These are phyloP conservation scores for Poecilia velifera DNA, from an alignment of 2,797 vertebrate genomes.

Conservation along the genomic window DNA sequence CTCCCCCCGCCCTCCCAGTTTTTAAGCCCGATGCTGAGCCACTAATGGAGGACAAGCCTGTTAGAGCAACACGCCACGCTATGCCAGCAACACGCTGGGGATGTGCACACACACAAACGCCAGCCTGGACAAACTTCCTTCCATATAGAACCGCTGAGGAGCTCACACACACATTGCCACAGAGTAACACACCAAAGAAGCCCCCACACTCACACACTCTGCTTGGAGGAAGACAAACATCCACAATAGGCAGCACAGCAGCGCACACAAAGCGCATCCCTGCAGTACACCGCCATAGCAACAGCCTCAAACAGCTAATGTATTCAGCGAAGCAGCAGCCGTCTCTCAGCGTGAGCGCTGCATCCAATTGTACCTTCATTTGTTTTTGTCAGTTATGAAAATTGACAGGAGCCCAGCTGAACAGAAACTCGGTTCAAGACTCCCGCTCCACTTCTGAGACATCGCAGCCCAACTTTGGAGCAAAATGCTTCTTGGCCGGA, in stretches of 20 bases:
- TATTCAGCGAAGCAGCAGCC: conserved; percentile 73
- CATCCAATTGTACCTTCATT: conserved; percentile 77
- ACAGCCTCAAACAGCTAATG: conserved; percentile 74
- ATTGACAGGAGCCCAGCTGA: conserved; percentile 58
- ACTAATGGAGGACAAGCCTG: conserved; percentile 78
- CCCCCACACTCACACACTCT: neutral
- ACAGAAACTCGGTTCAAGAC: conserved; percentile 12
- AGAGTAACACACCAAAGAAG: conserved; percentile 26
- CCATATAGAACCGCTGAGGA: neutral
- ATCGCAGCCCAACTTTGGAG: conserved; percentile 3
- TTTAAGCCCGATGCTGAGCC: conserved; percentile 64
- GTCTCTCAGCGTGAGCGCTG: conserved; percentile 65
- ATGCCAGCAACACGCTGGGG: conserved; percentile 62
- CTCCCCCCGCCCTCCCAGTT: conserved; percentile 45
- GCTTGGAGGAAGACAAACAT: conserved; percentile 43
- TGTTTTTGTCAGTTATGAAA: conserved; percentile 75
- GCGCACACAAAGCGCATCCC: conserved; percentile 53
- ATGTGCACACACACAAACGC: conserved; percentile 41
- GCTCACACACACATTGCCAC: conserved; percentile 14
- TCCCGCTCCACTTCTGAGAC: conserved; percentile 7
- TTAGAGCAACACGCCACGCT: conserved; percentile 72
- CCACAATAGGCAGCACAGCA: conserved; percentile 42
- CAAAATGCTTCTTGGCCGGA: conserved; percentile 4
- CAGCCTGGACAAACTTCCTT: conserved; percentile 11
- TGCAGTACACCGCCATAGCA: conserved; percentile 67